Evolutionary conservation across 2,888 invertebrate genomes (phyloP).

Genomic region (Drosophila recens): DNA sequence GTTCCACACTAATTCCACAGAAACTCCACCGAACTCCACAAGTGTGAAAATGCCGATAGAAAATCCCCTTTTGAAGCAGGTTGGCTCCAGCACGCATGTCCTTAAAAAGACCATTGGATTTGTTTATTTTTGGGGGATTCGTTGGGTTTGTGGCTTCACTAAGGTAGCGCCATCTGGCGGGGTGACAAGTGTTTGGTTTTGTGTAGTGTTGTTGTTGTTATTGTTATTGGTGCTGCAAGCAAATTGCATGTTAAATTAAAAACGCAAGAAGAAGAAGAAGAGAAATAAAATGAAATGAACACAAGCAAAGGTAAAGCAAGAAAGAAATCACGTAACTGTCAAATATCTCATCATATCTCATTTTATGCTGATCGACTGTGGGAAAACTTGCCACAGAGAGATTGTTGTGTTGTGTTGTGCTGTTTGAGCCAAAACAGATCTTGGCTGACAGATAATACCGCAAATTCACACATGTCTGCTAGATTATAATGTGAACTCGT

Average conservation of each 20-base stretch:
- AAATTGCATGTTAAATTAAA: slow-evolving; percentile 53
- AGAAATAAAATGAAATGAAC: slow-evolving; percentile 31
- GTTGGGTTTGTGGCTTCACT: slow-evolving; percentile 68
- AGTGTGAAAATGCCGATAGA: slow-evolving; percentile 23
- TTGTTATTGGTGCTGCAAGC: slow-evolving; percentile 38
- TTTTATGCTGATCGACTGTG: slow-evolving; percentile 80
- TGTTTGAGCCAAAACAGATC: slow-evolving; percentile 58
- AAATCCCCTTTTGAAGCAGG: slow-evolving; percentile 1
- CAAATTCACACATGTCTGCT: slow-evolving; percentile 76
- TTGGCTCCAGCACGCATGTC: slow-evolving; percentile 74
- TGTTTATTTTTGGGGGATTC: slow-evolving; percentile 37
- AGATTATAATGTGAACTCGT: slow-evolving; percentile 76
- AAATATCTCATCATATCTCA: slow-evolving; percentile 79
- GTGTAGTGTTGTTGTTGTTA: slow-evolving; percentile 19
- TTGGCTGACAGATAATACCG: slow-evolving; percentile 60
- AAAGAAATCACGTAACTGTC: slow-evolving; percentile 83
- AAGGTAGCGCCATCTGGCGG: slow-evolving; percentile 65
- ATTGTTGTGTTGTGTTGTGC: slow-evolving; percentile 31
- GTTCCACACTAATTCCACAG: slow-evolving; percentile 50
- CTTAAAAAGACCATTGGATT: slow-evolving; percentile 41
- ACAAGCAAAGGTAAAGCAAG: slow-evolving; percentile 34
- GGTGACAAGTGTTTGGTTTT: slow-evolving; percentile 14
- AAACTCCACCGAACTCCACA: slow-evolving; percentile 57
- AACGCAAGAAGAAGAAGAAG: slow-evolving; percentile 1
- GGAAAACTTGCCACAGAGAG: slow-evolving; percentile 64